Percentiles rank a stretch among this genome's conserved stretches.
These are phyloP conservation scores for Acleris sparsana DNA, from an alignment of 2,888 invertebrate species.

Conservation along the genomic window DNA sequence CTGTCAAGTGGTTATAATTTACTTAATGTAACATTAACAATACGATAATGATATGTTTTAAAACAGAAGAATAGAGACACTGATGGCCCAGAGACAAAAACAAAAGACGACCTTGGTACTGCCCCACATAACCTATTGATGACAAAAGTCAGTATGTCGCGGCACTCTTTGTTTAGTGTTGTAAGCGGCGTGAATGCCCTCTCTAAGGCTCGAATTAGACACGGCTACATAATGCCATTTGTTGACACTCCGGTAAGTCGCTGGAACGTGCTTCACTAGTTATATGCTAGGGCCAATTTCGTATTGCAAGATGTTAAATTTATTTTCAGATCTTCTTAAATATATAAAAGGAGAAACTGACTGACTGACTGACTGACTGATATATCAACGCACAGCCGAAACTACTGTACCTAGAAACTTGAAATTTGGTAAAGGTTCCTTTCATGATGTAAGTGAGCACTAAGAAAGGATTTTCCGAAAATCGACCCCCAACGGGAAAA, in stretches of 20 bases:
- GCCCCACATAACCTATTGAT: constrained; percentile 40
- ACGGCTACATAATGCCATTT: constrained; percentile 21
- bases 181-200: constrained; percentile 26
- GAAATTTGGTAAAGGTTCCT: too few relatives aligned
- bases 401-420: too few relatives aligned
- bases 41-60: neutral
- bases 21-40: too few relatives aligned
- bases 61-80: neutral
- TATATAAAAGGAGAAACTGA: too few relatives aligned
- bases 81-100: constrained; percentile 2
- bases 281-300: neutral
- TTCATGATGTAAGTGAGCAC: too few relatives aligned
- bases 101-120: constrained; percentile 40
- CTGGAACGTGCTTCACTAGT: neutral
- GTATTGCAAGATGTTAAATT: too few relatives aligned
- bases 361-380: too few relatives aligned
- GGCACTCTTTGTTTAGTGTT: constrained; percentile 36
- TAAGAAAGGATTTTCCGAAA: too few relatives aligned
- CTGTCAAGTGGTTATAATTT: too few relatives aligned
- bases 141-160: constrained; percentile 37
- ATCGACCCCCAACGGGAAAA: too few relatives aligned
- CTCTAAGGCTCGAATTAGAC: constrained; percentile 14
- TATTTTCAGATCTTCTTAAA: too few relatives aligned
- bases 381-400: too few relatives aligned
- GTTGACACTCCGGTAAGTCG: constrained; percentile 1